These are phyloP conservation scores for Girardinus metallicus DNA, from an alignment of 2,797 vertebrate species.

Conservation along the genomic window DNA sequence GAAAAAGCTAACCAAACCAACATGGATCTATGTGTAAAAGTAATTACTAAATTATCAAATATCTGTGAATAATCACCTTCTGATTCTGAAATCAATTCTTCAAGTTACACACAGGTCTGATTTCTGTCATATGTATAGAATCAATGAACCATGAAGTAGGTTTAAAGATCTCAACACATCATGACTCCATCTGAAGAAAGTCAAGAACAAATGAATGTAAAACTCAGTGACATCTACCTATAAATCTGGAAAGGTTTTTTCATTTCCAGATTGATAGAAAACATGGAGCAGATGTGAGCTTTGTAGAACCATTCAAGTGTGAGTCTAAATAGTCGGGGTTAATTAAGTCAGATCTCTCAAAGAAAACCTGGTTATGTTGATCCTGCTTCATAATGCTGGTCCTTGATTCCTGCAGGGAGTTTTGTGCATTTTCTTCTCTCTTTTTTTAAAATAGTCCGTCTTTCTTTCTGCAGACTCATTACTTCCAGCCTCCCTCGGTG, in stretches of 20 bases:
- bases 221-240: not conserved
- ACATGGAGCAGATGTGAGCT: not conserved
- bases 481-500: conserved; percentile 86
- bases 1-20: not conserved
- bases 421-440: not conserved
- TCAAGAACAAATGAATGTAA: not conserved
- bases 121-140: not conserved
- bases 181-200: not conserved
- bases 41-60: not conserved
- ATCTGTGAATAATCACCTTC: not conserved
- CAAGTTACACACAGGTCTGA: not conserved
- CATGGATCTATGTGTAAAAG: not conserved
- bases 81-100: not conserved
- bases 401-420: not conserved
- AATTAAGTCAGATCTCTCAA: not conserved
- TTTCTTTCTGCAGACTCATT: conserved; percentile 73
- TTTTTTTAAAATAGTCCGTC: not conserved
- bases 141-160: not conserved
- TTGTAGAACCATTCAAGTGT: not conserved
- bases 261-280: too few species aligned
- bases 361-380: not conserved
- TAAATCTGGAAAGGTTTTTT: too few species aligned
- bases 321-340: not conserved
- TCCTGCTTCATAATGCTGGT: not conserved
- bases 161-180: not conserved